Conservation (phyloP, 2,797 vertebrate species). For the Harpagifer antarcticus region DNA sequence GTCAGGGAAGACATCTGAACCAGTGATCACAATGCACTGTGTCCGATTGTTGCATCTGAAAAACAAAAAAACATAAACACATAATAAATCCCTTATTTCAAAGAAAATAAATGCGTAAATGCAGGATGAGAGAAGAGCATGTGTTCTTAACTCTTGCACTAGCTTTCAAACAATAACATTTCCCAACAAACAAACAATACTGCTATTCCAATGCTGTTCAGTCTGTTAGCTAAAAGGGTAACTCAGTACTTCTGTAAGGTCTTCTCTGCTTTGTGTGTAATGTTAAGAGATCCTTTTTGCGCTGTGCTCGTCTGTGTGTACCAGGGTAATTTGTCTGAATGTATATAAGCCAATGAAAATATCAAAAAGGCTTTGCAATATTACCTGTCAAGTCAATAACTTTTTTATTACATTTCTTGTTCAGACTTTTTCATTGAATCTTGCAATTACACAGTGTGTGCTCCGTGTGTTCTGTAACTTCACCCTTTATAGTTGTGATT, state of each 20-base stretch:
- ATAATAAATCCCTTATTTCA: background rate
- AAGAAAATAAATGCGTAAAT: constrained; percentile 2
- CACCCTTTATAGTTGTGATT: background rate
- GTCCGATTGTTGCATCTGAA: constrained; percentile 99
- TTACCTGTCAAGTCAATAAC: constrained; percentile 13
- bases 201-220: constrained; percentile 6
- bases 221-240: background rate
- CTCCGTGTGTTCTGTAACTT: background rate
- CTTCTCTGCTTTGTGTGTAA: background rate
- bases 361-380: background rate
- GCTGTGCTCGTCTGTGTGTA: background rate
- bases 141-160: background rate
- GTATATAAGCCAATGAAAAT: too few species aligned
- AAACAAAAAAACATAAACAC: constrained; percentile 1
- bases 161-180: background rate
- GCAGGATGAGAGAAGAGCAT: background rate
- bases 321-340: constrained; percentile 23
- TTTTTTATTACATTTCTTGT: background rate
- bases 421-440: constrained; percentile 15
- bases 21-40: constrained; percentile 98
- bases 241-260: constrained; percentile 5
- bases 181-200: constrained; percentile 5
- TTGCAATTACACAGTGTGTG: background rate
- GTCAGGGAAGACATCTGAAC: constrained; percentile 99
- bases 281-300: constrained; percentile 27